Percentiles rank a stretch among this genome's conserved stretches.
These are phyloP conservation scores for Sogatella furcifera DNA, from an alignment of 1,140 invertebrate species.

Conservation along the genomic window DNA sequence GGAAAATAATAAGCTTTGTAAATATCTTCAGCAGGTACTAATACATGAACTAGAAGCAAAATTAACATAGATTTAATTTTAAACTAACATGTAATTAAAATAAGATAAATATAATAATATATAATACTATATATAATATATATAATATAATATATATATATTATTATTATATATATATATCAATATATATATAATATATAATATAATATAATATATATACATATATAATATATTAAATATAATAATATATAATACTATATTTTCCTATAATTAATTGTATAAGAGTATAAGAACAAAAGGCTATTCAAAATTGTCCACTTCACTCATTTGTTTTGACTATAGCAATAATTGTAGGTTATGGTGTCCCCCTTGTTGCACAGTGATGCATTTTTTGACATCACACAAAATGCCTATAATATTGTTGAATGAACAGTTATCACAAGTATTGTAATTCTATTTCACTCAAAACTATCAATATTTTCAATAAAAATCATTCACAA, in stretches of 20 bases:
- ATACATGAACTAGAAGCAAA: no score
- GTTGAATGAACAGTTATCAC: background rate
- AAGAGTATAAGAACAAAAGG: background rate
- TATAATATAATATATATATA: no score
- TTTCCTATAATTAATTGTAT: slow-evolving; percentile 1
- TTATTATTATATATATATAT: no score
- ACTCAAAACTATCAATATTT: background rate
- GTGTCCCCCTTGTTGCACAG: background rate
- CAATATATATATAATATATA: no score
- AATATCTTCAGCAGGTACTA: background rate
- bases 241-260: background rate
- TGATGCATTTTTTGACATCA: slow-evolving; percentile 9
- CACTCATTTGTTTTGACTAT: background rate
- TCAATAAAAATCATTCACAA: background rate
- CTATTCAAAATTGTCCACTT: background rate
- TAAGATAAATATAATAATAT: background rate
- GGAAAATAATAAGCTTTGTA: background rate
- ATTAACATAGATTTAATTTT: background rate
- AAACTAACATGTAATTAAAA: background rate
- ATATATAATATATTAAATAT: no score
- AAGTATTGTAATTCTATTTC: background rate
- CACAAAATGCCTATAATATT: background rate
- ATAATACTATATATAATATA: background rate
- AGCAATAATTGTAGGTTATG: background rate
- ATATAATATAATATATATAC: no score